phyloP scores from a whole-genome alignment of 1,140 invertebrate species.

The Varroa destructor region DNA sequence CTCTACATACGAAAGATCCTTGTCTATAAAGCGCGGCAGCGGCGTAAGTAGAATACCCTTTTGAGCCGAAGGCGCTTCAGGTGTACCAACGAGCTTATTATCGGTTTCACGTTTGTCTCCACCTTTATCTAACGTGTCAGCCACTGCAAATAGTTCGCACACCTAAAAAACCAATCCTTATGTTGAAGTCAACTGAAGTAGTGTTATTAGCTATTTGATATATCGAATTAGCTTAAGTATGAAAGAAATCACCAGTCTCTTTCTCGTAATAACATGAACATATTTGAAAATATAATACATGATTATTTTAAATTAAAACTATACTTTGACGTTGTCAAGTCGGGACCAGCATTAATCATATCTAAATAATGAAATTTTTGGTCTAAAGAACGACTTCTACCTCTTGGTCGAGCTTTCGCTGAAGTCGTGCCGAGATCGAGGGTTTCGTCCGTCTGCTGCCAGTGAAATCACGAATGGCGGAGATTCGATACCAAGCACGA shows the following conservation, averaged over 20 bases:
- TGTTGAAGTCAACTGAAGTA: no score
- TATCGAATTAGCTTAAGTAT: no score
- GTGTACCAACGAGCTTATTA: neutral
- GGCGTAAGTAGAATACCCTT: conserved; percentile 21
- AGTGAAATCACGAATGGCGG: conserved; percentile 46
- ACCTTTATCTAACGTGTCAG: conserved; percentile 3
- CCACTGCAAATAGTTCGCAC: conserved; percentile 12
- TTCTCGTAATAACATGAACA: no score
- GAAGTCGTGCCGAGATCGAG: conserved; percentile 39
- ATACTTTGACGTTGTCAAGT: no score
- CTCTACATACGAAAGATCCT: conserved; percentile 15
- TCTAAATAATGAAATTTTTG: no score
- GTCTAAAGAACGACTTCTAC: neutral
- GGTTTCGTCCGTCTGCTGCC: conserved; percentile 46
- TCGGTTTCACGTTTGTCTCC: conserved; percentile 10
- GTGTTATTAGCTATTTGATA: no score
- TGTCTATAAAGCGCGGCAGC: conserved; percentile 12
- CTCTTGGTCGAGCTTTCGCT: conserved; percentile 14
- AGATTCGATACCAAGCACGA: conserved; percentile 51
- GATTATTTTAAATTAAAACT: no score
- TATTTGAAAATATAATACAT: no score
- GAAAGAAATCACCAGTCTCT: no score
- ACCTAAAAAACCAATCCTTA: neutral
- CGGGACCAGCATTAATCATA: no score
- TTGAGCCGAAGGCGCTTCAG: neutral